Percentiles rank a stretch among this genome's conserved stretches.
phyloP scores from a whole-genome alignment of 2,113 vertebrate species.

The Bolborhynchus lineola region DNA sequence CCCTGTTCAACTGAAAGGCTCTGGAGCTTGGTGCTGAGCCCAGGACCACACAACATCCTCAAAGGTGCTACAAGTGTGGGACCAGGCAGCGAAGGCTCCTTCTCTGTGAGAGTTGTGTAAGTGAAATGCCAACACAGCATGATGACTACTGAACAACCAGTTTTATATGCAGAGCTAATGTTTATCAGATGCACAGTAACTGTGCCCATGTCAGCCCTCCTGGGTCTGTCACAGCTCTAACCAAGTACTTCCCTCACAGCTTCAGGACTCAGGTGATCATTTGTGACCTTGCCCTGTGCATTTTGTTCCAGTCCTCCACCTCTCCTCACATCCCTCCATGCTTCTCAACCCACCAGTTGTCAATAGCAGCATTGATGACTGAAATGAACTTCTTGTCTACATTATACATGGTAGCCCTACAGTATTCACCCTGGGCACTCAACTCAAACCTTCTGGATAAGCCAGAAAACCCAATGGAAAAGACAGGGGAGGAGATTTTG shows the following conservation, averaged over 20 bases:
- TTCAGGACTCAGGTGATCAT: neutral
- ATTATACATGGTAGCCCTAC: neutral
- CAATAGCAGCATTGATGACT: neutral
- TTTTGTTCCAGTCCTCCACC: neutral
- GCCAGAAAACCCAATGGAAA: neutral
- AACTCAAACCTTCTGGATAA: neutral
- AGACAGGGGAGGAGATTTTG: neutral
- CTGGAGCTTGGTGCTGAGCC: slow-evolving; percentile 11
- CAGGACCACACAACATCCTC: slow-evolving; percentile 43
- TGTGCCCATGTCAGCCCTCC: neutral
- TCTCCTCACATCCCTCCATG: neutral
- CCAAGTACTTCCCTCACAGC: neutral
- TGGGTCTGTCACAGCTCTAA: neutral
- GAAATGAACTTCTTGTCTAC: neutral
- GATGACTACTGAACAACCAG: neutral
- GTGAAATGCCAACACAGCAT: neutral
- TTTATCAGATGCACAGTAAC: neutral
- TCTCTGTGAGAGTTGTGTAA: neutral
- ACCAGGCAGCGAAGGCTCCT: slow-evolving; percentile 18
- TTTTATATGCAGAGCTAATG: neutral
- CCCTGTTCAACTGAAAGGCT: neutral
- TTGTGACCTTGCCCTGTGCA: rapidly evolving
- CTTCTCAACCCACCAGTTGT: neutral
- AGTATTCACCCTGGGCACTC: neutral
- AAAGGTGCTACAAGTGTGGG: slow-evolving; percentile 71